These are phyloP conservation scores for Sphecodes monilicornis DNA, from an alignment of 2,888 invertebrate genomes.

Conservation along the genomic window DNA sequence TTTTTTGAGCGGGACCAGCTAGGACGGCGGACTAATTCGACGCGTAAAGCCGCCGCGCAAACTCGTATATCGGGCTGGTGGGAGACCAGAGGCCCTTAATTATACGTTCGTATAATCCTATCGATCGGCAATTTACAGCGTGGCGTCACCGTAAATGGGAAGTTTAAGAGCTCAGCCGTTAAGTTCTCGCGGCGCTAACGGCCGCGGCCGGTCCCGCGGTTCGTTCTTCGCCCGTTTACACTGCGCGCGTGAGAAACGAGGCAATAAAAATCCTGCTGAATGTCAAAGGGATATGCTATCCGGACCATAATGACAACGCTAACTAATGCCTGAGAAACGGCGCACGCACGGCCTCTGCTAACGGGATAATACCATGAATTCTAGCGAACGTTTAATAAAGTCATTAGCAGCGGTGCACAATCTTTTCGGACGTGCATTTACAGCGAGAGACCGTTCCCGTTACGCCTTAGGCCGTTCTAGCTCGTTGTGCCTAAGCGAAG, in stretches of 20 bases:
- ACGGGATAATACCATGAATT: slow-evolving; percentile 24
- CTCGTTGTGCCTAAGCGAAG: background rate
- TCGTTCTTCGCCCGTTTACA: slow-evolving; percentile 42
- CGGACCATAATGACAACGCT: slow-evolving; percentile 41
- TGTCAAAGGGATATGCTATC: slow-evolving; percentile 40
- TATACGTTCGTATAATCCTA: slow-evolving; percentile 63
- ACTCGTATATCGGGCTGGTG: slow-evolving; percentile 23
- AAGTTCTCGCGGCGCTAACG: slow-evolving; percentile 35
- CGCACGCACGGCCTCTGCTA: background rate
- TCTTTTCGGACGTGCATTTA: background rate
- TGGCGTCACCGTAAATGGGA: slow-evolving; percentile 62
- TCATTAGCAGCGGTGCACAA: slow-evolving; percentile 20
- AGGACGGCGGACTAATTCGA: slow-evolving; percentile 30
- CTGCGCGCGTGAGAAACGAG: slow-evolving; percentile 54
- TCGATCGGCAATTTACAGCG: slow-evolving; percentile 61
- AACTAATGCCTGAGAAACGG: slow-evolving; percentile 52
- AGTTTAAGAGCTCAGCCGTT: slow-evolving; percentile 64
- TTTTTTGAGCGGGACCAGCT: slow-evolving; percentile 10
- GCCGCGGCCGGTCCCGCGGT: slow-evolving; percentile 17
- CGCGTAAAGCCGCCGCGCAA: slow-evolving; percentile 38
- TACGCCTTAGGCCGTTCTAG: background rate
- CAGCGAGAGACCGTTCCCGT: background rate
- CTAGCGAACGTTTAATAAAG: slow-evolving; percentile 42
- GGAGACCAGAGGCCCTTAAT: slow-evolving; percentile 48
- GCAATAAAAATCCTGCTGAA: slow-evolving; percentile 53